phyloP scores from a whole-genome alignment of 1,140 invertebrate species.

The Aphelenchoides besseyi region DNA sequence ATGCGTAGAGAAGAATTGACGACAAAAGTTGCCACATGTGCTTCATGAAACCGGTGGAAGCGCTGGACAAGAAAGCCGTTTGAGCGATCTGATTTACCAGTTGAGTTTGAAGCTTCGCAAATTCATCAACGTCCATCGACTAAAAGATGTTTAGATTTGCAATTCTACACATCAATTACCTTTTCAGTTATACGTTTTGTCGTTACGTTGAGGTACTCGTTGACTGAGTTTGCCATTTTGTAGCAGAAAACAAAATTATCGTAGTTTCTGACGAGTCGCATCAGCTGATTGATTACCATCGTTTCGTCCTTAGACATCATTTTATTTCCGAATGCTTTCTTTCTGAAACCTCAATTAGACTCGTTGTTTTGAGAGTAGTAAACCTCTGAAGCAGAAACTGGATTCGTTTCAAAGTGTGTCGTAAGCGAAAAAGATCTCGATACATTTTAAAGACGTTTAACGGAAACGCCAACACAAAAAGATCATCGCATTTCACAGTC shows the following conservation, averaged over 20 bases:
- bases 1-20: background rate
- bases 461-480: background rate
- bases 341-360: conserved; percentile 10
- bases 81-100: background rate
- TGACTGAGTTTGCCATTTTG: conserved; percentile 6
- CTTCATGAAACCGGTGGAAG: background rate
- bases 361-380: background rate
- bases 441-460: background rate
- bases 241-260: conserved; percentile 23
- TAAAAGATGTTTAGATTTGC: background rate
- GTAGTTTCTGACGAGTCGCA: conserved; percentile 24
- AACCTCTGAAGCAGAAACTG: background rate
- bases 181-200: conserved; percentile 11
- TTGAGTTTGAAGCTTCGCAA: background rate
- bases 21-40: background rate
- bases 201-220: background rate
- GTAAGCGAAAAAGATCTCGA: conserved; percentile 4
- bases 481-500: background rate
- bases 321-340: conserved; percentile 13
- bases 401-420: background rate
- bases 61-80: background rate
- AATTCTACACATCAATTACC: conserved; percentile 9
- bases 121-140: conserved; percentile 3
- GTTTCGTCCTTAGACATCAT: background rate
- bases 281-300: conserved; percentile 17